phyloP scores from a whole-genome alignment of 1,140 invertebrate genomes.

The Nasonia giraulti region DNA sequence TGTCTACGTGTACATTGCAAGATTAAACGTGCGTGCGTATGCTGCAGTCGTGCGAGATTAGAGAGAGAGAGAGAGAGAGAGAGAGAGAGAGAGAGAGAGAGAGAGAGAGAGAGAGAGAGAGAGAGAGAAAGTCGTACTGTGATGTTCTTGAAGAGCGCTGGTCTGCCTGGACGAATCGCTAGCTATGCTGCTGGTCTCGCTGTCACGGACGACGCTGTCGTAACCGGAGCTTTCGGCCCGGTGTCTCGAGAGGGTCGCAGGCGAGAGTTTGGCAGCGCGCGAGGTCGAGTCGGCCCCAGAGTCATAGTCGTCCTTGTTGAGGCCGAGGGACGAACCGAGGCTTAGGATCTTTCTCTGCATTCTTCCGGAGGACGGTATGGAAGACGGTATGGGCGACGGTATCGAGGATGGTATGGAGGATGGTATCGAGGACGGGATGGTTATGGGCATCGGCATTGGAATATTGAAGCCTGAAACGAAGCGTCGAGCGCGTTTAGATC shows the following conservation, averaged over 20 bases:
- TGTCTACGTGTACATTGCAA: background rate
- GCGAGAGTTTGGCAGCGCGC: conserved; percentile 85
- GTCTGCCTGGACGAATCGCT: conserved; percentile 83
- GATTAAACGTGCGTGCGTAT: no score
- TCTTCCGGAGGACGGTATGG: conserved; percentile 74
- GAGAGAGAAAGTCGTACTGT: conserved; percentile 63
- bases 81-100: background rate
- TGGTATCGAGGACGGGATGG: conserved; percentile 71
- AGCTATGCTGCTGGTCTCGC: conserved; percentile 88
- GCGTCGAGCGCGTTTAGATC: no score
- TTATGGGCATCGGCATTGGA: conserved; percentile 8
- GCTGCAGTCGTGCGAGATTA: background rate
- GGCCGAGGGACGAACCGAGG: conserved; percentile 75
- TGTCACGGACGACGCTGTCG: conserved; percentile 90
- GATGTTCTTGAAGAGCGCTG: conserved; percentile 78
- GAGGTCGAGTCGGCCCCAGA: conserved; percentile 87
- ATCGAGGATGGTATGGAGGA: conserved; percentile 74
- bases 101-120: background rate
- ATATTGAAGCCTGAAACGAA: conserved; percentile 18
- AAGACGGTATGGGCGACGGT: conserved; percentile 73
- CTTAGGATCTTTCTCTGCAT: conserved; percentile 76
- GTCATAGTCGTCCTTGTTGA: conserved; percentile 83
- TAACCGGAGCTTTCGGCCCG: conserved; percentile 89
- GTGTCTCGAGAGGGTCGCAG: conserved; percentile 80
- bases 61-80: background rate